Conservation (phyloP, 2,113 vertebrate genomes). For the Callocephalon fimbriatum region DNA sequence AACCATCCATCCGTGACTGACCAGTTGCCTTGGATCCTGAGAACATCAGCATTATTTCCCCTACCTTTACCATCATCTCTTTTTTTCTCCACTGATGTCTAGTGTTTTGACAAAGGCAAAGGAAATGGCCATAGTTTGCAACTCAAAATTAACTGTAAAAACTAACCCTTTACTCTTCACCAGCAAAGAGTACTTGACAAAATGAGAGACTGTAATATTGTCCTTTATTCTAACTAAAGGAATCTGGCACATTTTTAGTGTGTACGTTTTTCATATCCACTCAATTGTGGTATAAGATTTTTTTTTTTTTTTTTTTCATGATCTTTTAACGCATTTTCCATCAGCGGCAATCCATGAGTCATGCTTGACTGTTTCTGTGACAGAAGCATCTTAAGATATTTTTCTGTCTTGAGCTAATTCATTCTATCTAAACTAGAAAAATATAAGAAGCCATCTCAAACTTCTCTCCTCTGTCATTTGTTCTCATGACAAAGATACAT, state of each 20-base stretch:
- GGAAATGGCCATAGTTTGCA: not conserved
- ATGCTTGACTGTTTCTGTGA: constrained; percentile 48
- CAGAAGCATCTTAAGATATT: constrained; percentile 46
- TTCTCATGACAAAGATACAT: not conserved
- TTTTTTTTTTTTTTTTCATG: constrained; percentile 35
- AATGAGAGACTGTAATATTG: not conserved
- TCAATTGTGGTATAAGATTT: not conserved
- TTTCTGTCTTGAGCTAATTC: constrained; percentile 41
- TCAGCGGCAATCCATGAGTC: constrained; percentile 35
- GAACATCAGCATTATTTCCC: not conserved
- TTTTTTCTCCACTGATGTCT: not conserved
- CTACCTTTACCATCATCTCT: not conserved
- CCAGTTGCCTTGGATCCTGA: not conserved
- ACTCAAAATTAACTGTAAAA: not conserved
- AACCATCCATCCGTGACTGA: constrained; percentile 17
- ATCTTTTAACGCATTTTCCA: constrained; percentile 42
- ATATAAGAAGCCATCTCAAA: not conserved
- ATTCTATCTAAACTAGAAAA: constrained; percentile 27
- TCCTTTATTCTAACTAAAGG: not conserved
- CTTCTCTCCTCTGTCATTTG: constrained; percentile 13
- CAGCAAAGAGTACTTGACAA: not conserved
- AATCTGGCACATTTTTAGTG: not conserved
- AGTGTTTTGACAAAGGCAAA: not conserved
- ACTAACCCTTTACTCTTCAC: not conserved
- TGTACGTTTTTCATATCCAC: not conserved